These are phyloP conservation scores for Ellobium chinense DNA, from an alignment of 2,888 invertebrate species.

Conservation along the genomic window DNA sequence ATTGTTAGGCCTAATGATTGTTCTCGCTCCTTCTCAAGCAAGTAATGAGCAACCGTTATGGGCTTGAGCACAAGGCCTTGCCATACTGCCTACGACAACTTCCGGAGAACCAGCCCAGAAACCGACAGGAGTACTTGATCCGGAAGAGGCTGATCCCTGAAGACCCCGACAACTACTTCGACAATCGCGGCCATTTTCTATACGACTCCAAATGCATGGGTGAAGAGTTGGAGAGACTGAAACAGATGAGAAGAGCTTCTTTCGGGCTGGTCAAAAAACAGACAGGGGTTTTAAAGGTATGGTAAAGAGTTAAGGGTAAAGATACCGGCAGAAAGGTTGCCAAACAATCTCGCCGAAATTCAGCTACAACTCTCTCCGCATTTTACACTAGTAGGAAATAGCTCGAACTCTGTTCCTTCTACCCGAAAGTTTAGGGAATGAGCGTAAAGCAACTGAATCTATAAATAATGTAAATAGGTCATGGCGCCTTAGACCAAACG, in stretches of 20 bases:
- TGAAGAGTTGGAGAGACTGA: constrained; percentile 14
- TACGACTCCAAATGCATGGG: constrained; percentile 22
- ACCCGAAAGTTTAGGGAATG: no score
- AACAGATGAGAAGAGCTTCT: background rate
- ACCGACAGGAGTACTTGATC: constrained; percentile 16
- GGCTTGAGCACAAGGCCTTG: background rate
- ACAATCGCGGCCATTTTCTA: constrained; percentile 11
- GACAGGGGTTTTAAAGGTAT: constrained; percentile 13
- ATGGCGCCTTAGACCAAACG: no score
- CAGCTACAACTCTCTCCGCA: no score
- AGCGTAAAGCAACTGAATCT: no score
- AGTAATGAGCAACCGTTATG: constrained; percentile 17
- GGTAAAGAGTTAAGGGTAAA: no score
- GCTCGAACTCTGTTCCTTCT: no score
- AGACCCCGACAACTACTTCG: constrained; percentile 29
- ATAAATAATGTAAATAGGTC: no score
- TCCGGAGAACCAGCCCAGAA: constrained; percentile 33
- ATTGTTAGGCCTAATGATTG: no score
- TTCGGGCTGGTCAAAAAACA: background rate
- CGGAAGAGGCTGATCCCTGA: constrained; percentile 2
- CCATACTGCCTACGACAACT: constrained; percentile 27
- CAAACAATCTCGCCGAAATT: no score
- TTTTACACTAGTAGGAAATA: no score
- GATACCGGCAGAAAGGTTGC: no score
- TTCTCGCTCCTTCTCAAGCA: no score